These are phyloP conservation scores for Choristoneura fumiferana DNA, from an alignment of 1,140 invertebrate species.

Conservation along the genomic window DNA sequence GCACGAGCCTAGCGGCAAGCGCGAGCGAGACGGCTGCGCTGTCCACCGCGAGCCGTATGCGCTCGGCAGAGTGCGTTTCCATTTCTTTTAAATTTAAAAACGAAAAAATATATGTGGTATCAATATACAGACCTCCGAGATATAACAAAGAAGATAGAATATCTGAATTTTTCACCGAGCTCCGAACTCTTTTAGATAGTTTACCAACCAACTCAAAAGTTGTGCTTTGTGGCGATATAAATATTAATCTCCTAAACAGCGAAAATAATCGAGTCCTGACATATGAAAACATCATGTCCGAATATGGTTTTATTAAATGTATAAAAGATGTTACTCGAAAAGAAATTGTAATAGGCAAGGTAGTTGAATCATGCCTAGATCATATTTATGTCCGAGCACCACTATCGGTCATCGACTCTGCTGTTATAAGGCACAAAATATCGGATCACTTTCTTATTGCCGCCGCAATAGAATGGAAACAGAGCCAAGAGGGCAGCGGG, in stretches of 20 bases:
- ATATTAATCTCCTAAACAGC: constrained; percentile 15
- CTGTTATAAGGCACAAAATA: constrained; percentile 16
- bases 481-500: not conserved
- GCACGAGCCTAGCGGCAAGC: not conserved
- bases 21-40: too few species aligned
- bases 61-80: constrained; percentile 21
- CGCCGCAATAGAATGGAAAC: constrained; percentile 2
- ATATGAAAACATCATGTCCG: constrained; percentile 20
- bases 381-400: constrained; percentile 13
- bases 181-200: too few species aligned
- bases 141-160: not conserved
- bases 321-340: constrained; percentile 6
- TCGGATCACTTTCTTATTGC: constrained; percentile 13
- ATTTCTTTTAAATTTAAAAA: not conserved
- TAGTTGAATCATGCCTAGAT: constrained; percentile 19
- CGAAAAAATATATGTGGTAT: not conserved
- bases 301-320: constrained; percentile 8
- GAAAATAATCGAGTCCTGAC: not conserved
- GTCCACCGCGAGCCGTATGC: too few species aligned
- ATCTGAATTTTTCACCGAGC: too few species aligned
- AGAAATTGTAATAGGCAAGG: not conserved
- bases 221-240: constrained; percentile 18
- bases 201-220: not conserved
- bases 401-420: too few species aligned
- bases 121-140: constrained; percentile 7